Evolutionary conservation across 2,113 vertebrate species (phyloP).

Genomic region (Gavia stellata): DNA sequence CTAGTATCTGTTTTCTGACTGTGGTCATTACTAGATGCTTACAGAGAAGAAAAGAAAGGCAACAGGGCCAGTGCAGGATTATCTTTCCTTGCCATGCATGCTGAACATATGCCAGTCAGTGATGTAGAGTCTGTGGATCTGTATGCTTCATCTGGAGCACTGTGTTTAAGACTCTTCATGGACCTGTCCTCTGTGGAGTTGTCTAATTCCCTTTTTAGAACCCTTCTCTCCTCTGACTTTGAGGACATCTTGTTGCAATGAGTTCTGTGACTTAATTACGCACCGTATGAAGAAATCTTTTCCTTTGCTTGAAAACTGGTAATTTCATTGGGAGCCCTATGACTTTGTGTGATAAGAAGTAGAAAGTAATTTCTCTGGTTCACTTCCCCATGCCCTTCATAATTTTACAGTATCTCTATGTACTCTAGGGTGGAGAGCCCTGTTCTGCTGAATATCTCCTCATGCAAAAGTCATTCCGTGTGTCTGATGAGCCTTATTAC

Average conservation of each 20-base stretch:
- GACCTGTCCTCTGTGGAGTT: neutral
- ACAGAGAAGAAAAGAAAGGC: neutral
- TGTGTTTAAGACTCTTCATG: neutral
- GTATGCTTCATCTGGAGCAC: neutral
- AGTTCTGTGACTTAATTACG: neutral
- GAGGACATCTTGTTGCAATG: neutral
- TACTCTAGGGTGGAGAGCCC: neutral
- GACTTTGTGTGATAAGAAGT: neutral
- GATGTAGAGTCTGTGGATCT: neutral
- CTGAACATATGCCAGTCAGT: neutral
- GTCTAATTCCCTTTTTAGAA: neutral
- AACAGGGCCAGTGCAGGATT: neutral
- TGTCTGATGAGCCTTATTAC: neutral
- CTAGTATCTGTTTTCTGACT: neutral
- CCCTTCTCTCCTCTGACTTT: neutral
- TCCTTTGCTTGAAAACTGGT: neutral
- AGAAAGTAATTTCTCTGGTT: slow-evolving; percentile 16
- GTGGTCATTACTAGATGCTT: neutral
- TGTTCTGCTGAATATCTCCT: neutral
- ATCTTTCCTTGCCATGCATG: neutral
- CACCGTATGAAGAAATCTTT: neutral
- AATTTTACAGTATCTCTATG: neutral
- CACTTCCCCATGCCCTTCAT: neutral
- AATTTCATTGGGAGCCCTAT: neutral
- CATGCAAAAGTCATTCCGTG: neutral